Evolutionary conservation across 2,888 invertebrate genomes (phyloP).

Genomic region (Empis livida): DNA sequence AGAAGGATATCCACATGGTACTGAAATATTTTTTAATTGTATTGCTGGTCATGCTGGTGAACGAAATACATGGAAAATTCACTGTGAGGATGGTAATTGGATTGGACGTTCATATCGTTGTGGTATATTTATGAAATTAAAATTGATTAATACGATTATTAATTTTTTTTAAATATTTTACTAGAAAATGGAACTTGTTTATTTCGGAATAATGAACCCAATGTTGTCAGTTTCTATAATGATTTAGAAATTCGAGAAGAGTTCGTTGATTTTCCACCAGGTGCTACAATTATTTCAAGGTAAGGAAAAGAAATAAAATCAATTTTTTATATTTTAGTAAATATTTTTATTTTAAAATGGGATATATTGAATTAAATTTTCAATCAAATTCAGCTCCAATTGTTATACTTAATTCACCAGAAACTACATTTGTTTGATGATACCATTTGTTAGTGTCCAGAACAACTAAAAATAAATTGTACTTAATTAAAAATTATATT

Average conservation of each 20-base stretch:
- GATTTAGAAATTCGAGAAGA: slow-evolving; percentile 65
- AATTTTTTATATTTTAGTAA: neutral
- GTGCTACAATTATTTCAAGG: slow-evolving; percentile 53
- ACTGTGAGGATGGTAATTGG: slow-evolving; percentile 76
- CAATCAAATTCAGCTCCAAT: slow-evolving; percentile 94
- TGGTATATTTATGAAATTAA: slow-evolving; percentile 40
- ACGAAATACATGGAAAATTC: slow-evolving; percentile 71
- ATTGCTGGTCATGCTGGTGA: slow-evolving; percentile 70
- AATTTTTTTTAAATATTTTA: slow-evolving; percentile 24
- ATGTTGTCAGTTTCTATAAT: slow-evolving; percentile 69
- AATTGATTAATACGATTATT: neutral
- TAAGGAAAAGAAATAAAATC: slow-evolving; percentile 21
- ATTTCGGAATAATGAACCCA: slow-evolving; percentile 62
- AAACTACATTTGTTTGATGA: slow-evolving; percentile 77
- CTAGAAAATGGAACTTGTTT: slow-evolving; percentile 58
- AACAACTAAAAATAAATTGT: slow-evolving; percentile 50
- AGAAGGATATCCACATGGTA: slow-evolving; percentile 63
- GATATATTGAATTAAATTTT: slow-evolving; percentile 13
- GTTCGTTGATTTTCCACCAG: slow-evolving; percentile 64
- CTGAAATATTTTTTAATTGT: slow-evolving; percentile 72
- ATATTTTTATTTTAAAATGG: too few species aligned
- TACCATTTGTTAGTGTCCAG: slow-evolving; percentile 94
- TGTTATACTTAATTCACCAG: slow-evolving; percentile 83
- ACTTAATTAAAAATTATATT: neutral
- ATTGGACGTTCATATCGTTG: slow-evolving; percentile 67